A percentile compares a stretch with the other conserved stretches of the same genome.
phyloP scores from a whole-genome alignment of 2,888 invertebrate species.

The Hermaeophaga mercurialis region DNA sequence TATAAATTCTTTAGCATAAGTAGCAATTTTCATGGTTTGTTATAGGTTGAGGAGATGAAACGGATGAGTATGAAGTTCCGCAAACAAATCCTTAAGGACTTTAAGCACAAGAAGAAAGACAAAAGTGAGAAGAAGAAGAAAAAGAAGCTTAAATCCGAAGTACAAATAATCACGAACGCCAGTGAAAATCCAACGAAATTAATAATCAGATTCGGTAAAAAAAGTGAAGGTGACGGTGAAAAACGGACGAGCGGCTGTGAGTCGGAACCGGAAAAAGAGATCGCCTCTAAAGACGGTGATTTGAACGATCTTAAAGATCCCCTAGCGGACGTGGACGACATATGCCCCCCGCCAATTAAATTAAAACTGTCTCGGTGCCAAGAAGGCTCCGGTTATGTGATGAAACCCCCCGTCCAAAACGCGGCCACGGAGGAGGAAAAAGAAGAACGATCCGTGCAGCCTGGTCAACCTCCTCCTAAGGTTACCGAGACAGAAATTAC shows the following conservation, averaged over 20 bases:
- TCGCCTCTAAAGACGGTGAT: conserved; percentile 21
- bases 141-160: conserved; percentile 61
- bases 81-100: conserved; percentile 82
- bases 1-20: too few species aligned
- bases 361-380: conserved; percentile 83
- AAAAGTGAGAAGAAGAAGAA: conserved; percentile 64
- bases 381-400: conserved; percentile 74
- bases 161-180: conserved; percentile 64
- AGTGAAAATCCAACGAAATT: conserved; percentile 69
- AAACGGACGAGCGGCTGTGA: conserved; percentile 46
- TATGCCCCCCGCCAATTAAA: conserved; percentile 66
- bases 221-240: conserved; percentile 36
- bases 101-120: conserved; percentile 65
- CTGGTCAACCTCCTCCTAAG: conserved; percentile 48
- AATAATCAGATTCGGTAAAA: conserved; percentile 74
- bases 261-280: conserved; percentile 38
- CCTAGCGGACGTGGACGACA: conserved; percentile 36
- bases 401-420: conserved; percentile 57
- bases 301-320: conserved; percentile 25
- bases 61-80: conserved; percentile 88
- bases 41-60: conserved; percentile 76
- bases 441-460: conserved; percentile 50
- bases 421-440: conserved; percentile 46
- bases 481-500: too few species aligned
- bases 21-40: too few species aligned